phyloP scores from a whole-genome alignment of 2,888 invertebrate species.

The Theretra japonica region DNA sequence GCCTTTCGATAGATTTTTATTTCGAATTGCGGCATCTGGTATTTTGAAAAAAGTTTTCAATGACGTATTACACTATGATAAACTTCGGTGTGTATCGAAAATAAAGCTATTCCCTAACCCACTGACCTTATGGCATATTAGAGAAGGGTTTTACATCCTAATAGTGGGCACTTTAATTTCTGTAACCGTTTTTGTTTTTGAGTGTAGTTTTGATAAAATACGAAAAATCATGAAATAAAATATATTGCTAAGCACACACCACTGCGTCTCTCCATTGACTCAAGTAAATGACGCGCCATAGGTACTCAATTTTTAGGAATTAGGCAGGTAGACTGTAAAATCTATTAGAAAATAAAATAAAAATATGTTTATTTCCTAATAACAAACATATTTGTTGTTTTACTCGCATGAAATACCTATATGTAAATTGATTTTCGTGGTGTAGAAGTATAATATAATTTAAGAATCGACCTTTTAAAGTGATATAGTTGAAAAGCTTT shows the following conservation, averaged over 20 bases:
- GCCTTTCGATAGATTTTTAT: not conserved
- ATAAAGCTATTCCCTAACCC: not conserved
- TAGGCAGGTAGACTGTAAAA: too few species aligned
- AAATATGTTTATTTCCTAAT: too few species aligned
- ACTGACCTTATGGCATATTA: not conserved
- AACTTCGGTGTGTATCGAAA: constrained; percentile 3
- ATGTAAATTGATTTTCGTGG: too few species aligned
- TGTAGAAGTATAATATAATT: too few species aligned
- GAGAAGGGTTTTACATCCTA: not conserved
- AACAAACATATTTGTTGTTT: too few species aligned
- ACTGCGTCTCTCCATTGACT: too few species aligned
- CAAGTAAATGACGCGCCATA: too few species aligned
- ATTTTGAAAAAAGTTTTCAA: not conserved
- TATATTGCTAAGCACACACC: not conserved
- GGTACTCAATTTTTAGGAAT: too few species aligned
- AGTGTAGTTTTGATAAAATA: not conserved
- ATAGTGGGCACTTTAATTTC: constrained; percentile 7
- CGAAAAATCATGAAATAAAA: not conserved
- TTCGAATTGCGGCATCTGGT: not conserved
- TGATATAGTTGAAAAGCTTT: too few species aligned
- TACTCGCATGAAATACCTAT: too few species aligned
- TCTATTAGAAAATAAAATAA: too few species aligned
- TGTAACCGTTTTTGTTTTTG: constrained; percentile 5
- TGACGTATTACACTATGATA: not conserved
- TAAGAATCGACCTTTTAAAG: too few species aligned